Evolutionary conservation across 2,888 invertebrate genomes (phyloP), one percentile per base, ranked within the genome.

Genomic region (Phaonia tiefii): DNA sequence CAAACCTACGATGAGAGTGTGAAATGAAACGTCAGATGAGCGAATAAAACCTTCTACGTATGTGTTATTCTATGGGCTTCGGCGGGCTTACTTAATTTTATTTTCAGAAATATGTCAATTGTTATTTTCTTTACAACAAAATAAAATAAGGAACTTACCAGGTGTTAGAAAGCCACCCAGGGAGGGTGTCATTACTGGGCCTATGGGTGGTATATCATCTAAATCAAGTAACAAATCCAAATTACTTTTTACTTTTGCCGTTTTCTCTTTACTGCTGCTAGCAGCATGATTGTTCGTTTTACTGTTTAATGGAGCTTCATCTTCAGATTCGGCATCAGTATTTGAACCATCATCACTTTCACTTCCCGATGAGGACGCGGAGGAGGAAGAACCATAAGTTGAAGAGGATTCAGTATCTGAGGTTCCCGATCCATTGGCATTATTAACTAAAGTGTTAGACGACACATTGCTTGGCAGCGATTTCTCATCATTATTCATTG

Each of bases 171-270:
- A 94, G 1, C 95, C 96, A 56, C 96, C 96, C 42, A 95, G 91
- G 0, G 96, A 96, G 80, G 97, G 96, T 39, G 96, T 96, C 94
- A 97, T 94, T 39, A 91, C 87, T 5, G 90, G 89, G 1, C 89
- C 90, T 11, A 95, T 93, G 60, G 96, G 96, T 46, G 94, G 93
- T 74, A 93, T 94, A 87, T 94, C 93, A 88, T 96, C 96, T 84
- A 98, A 91, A 88, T 97, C 97, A 46, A 98, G 89, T 10, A 98
- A 91, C 15, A 98, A 91, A 90, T 98, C 97, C 83, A 97, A 90
- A 91, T 96, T 96, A 4, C 95, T 92, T 88, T 93, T 92, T 56
- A 75, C 63, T 46, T 84, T 75, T n/a, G 67, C 67, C 1, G 79
- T 79, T 60, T 76, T 51, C 17, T 82, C 39, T 8, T 4, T 66